phyloP scores from a whole-genome alignment of 2,113 vertebrate genomes.

The Archilochus colubris region DNA sequence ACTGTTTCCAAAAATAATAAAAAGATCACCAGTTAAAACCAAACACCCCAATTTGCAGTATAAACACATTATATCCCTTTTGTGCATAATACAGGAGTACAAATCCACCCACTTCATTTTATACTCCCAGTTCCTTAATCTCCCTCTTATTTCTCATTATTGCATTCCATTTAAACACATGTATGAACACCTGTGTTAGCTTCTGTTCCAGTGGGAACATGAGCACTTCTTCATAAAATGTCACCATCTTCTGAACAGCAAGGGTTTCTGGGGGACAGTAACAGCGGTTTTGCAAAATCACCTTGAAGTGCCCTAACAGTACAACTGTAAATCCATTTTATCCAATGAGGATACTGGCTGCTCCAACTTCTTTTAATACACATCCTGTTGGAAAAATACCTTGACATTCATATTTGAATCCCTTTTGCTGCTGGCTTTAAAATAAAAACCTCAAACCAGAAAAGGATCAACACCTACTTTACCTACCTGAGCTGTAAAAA shows the following conservation, averaged over 20 bases:
- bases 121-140: neutral
- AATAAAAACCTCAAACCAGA: neutral
- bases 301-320: neutral
- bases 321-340: neutral
- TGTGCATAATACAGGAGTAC: fast-evolving
- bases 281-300: neutral
- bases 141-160: neutral
- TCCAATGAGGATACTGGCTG: neutral
- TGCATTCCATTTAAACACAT: neutral
- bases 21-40: neutral
- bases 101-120: neutral
- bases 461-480: neutral
- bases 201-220: neutral
- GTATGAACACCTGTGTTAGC: neutral
- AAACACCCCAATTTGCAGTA: neutral
- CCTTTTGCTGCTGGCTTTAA: neutral
- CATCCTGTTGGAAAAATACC: neutral
- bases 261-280: neutral
- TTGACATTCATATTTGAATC: neutral
- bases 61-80: neutral
- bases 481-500: neutral
- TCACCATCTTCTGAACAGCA: neutral
- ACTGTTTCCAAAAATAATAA: neutral
- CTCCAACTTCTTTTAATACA: neutral
- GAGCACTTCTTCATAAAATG: neutral